Percentiles rank a stretch among this genome's conserved stretches.
phyloP scores from a whole-genome alignment of 1,140 invertebrate genomes.

The Drosophila insularis region DNA sequence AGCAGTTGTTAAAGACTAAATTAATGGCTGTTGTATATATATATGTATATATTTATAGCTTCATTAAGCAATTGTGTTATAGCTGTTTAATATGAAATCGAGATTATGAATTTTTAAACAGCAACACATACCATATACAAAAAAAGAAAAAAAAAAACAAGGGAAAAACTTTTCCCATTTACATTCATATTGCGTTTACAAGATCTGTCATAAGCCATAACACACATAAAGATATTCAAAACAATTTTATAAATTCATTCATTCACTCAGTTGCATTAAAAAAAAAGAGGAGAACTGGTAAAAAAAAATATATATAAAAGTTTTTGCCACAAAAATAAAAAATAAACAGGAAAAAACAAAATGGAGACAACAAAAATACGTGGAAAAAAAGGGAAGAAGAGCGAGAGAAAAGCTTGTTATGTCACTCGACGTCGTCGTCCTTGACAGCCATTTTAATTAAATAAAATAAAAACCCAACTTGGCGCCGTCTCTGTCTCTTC shows the following conservation, averaged over 20 bases:
- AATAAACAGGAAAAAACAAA: background rate
- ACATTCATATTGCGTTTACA: conserved; percentile 2
- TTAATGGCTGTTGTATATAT: too few relatives aligned
- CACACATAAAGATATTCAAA: conserved; percentile 2
- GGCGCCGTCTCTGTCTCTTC: background rate
- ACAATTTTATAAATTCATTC: conserved; percentile 8
- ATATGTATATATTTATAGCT: too few relatives aligned
- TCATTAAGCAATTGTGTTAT: too few relatives aligned
- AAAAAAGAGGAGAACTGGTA: background rate
- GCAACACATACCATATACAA: too few relatives aligned
- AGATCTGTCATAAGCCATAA: background rate
- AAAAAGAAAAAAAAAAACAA: background rate
- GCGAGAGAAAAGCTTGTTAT: conserved; percentile 9
- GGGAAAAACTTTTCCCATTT: background rate
- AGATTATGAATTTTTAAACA: too few relatives aligned
- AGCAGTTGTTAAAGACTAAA: too few relatives aligned
- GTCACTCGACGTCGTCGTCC: conserved; percentile 10
- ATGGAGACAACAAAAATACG: background rate
- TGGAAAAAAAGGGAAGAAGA: background rate
- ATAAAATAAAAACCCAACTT: conserved; percentile 36
- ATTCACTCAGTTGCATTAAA: background rate
- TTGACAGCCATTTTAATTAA: conserved; percentile 45
- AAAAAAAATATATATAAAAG: background rate
- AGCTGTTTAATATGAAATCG: too few relatives aligned
- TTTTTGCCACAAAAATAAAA: background rate